Evolutionary conservation across 2,113 vertebrate species (phyloP).

Genomic region (Menidia beryllina): DNA sequence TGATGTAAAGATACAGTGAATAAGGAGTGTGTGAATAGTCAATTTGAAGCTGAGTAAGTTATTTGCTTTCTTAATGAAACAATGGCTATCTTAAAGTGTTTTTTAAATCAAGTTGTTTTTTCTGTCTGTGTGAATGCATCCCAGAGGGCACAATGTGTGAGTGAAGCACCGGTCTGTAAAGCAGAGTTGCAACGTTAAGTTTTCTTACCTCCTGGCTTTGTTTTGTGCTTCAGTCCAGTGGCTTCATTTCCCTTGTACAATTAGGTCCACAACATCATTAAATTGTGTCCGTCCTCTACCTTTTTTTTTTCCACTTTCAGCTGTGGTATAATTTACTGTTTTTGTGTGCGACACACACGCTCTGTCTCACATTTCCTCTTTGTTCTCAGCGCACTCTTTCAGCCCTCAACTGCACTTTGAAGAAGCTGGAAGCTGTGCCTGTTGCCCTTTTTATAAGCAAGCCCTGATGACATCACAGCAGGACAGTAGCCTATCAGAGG

Average conservation of each 20-base stretch:
- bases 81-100: neutral
- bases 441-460: constrained; percentile 60
- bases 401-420: constrained; percentile 50
- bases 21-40: neutral
- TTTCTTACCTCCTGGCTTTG: constrained; percentile 52
- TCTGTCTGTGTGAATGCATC: neutral
- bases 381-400: constrained; percentile 33
- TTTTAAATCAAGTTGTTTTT: neutral
- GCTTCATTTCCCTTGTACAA: constrained; percentile 47
- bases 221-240: constrained; percentile 44
- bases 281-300: constrained; percentile 35
- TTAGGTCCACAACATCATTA: constrained; percentile 60
- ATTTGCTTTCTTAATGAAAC: neutral
- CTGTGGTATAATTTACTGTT: constrained; percentile 19
- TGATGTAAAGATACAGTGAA: constrained; percentile 4
- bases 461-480: constrained; percentile 64
- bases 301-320: constrained; percentile 32
- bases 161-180: constrained; percentile 2
- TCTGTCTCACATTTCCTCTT: constrained; percentile 8
- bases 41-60: neutral
- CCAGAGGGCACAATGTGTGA: neutral
- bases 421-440: constrained; percentile 64
- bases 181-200: neutral
- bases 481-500: constrained; percentile 63
- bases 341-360: constrained; percentile 23